These are phyloP conservation scores for Nautilus pompilius DNA, from an alignment of 1,140 invertebrate species.

Conservation along the genomic window DNA sequence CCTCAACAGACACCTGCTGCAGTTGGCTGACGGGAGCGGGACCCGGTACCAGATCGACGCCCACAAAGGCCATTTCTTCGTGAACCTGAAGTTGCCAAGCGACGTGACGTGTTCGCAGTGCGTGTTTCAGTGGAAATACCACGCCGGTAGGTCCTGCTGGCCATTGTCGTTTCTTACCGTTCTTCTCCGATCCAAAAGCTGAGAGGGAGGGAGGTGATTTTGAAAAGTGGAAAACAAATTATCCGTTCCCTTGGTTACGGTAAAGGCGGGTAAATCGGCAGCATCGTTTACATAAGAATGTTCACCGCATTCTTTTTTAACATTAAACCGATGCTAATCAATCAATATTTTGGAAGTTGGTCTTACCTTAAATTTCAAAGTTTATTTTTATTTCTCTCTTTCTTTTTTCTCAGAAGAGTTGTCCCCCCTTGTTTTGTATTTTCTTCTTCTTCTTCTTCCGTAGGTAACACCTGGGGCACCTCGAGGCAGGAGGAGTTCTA, in stretches of 20 bases:
- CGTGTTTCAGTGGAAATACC: slow-evolving; percentile 87
- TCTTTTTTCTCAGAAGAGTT: not conserved
- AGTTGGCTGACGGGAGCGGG: slow-evolving; percentile 9
- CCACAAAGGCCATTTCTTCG: not conserved
- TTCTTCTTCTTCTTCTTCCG: not conserved
- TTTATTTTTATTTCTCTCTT: not conserved
- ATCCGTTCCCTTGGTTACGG: not conserved
- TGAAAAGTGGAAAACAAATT: not conserved
- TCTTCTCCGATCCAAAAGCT: not conserved
- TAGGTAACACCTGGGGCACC: slow-evolving; percentile 20
- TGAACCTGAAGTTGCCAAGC: slow-evolving; percentile 62
- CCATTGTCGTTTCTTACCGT: not conserved
- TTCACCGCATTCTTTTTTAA: not conserved
- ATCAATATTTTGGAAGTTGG: not conserved
- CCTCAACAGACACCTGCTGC: slow-evolving; percentile 25
- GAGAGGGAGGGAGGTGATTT: not conserved
- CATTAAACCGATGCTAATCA: not conserved
- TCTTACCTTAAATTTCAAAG: not conserved
- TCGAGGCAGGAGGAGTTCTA: slow-evolving; percentile 40
- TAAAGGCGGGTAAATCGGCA: not conserved
- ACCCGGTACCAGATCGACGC: not conserved
- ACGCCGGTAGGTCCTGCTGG: slow-evolving; percentile 65
- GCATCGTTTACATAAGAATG: not conserved
- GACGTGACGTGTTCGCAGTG: slow-evolving; percentile 84
- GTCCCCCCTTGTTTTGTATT: not conserved